phyloP scores from a whole-genome alignment of 1,140 invertebrate species.

The Formica selysi region DNA sequence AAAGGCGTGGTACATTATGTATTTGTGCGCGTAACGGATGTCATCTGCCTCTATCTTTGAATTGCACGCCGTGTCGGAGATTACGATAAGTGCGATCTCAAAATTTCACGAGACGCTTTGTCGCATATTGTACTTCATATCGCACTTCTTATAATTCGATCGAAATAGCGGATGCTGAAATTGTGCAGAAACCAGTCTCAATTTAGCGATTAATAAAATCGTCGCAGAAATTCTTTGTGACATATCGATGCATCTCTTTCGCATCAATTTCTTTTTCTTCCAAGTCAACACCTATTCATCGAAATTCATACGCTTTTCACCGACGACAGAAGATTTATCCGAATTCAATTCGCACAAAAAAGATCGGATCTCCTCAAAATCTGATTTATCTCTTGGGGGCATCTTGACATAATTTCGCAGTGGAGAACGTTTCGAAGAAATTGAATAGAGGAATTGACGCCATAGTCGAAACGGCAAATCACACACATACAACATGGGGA shows the following conservation, averaged over 20 bases:
- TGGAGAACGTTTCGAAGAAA: background rate
- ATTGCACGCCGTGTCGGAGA: background rate
- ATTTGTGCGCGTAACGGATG: conserved; percentile 24
- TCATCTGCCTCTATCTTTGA: background rate
- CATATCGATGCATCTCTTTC: conserved; percentile 4
- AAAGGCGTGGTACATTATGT: conserved; percentile 30
- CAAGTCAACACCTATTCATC: conserved; percentile 19
- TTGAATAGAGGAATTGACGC: conserved; percentile 3
- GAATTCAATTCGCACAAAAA: conserved; percentile 12
- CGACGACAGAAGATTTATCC: conserved; percentile 6
- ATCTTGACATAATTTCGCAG: background rate
- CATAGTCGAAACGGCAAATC: conserved; percentile 6
- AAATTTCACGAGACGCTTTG: conserved; percentile 22
- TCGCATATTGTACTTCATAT: background rate
- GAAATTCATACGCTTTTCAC: conserved; percentile 24
- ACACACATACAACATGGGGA: conserved; percentile 16
- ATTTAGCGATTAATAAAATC: conserved; percentile 37
- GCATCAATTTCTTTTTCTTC: background rate
- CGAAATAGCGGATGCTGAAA: background rate
- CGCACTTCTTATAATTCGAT: background rate
- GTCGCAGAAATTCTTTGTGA: conserved; percentile 1
- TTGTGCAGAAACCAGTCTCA: background rate
- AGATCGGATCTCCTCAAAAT: conserved; percentile 1
- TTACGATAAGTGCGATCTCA: conserved; percentile 41
- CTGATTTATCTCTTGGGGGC: conserved; percentile 3